Base-by-base conservation (phyloP, 2,797 vertebrate species). In the Sternarchorhynchus goeldii region DNA sequence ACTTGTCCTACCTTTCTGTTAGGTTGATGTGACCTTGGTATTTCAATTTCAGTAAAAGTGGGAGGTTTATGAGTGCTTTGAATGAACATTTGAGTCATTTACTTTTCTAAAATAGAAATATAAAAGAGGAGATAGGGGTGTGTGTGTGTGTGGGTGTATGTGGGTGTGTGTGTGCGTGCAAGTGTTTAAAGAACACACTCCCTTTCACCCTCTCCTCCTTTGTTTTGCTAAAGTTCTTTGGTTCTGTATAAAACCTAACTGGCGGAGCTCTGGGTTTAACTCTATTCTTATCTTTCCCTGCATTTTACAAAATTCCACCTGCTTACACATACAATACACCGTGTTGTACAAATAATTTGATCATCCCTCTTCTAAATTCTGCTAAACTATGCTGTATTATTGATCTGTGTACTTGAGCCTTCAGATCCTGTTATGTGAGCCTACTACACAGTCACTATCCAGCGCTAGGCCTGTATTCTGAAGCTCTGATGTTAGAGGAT, bases 191-290 rank as follows among this genome's bases (percentile, higher is more conserved):
- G 36, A 34, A 68, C 77, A 74, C 56, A 34, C 17, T 58, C n/a
- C 69, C 25, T 18, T 36, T 76, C 60, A 32, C 59, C 45, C 59
- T 45, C 34, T 57, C 3, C 25, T 72, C 73, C 77, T 71, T 66
- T 73, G 65, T 78, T 73, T 69, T 60, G 76, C 63, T 5, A 73
- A 62, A 39, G 29, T 68, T 78, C 68, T 81, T 25, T 63, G 69
- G 59, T 77, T 64, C 65, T 74, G 36, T n/a, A 56, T 74, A 63
- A 76, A 31, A 74, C 45, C 73, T 85, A 72, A 59, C 76, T 85
- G 79, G 70, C 59, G 64, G 29, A 41, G 6, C 12, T 66, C 67
- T 78, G 75, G 60, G 10, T 18, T 62, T 20, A 62, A 67, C 63
- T 41, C 59, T 58, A 45, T 34, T 78, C 41, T 50, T 55, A 21